phyloP scores from a whole-genome alignment of 1,140 invertebrate genomes.

The Wiebesia pumilae region DNA sequence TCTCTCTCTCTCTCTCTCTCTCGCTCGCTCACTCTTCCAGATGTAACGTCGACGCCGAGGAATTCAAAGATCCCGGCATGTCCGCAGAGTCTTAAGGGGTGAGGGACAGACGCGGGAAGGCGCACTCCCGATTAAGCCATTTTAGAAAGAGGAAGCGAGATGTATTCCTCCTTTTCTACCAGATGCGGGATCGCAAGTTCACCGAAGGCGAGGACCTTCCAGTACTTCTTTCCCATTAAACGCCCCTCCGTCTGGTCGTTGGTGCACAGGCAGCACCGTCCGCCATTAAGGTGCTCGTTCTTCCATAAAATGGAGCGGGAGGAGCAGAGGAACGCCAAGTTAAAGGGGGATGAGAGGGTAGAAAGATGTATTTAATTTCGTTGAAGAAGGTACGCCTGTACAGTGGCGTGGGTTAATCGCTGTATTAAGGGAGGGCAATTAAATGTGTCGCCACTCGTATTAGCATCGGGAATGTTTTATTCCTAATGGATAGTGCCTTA shows the following conservation, averaged over 20 bases:
- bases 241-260: slow-evolving; percentile 66
- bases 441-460: slow-evolving; percentile 8
- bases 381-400: not conserved
- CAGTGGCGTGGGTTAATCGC: slow-evolving; percentile 33
- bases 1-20: no score
- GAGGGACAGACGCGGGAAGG: slow-evolving; percentile 54
- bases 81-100: slow-evolving; percentile 15
- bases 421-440: slow-evolving; percentile 20
- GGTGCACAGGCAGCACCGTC: slow-evolving; percentile 23
- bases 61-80: slow-evolving; percentile 66
- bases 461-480: slow-evolving; percentile 10
- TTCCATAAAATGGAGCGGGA: slow-evolving; percentile 61
- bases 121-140: slow-evolving; percentile 68
- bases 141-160: slow-evolving; percentile 62
- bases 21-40: slow-evolving; percentile 44
- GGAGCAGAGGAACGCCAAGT: not conserved
- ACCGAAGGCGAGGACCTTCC: slow-evolving; percentile 54
- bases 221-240: slow-evolving; percentile 70
- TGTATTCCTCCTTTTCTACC: slow-evolving; percentile 42
- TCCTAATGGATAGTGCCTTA: not conserved
- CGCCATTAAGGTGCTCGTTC: slow-evolving; percentile 70
- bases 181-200: slow-evolving; percentile 9
- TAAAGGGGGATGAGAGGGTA: not conserved
- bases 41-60: slow-evolving; percentile 60
- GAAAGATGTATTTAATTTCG: slow-evolving; percentile 52